A percentile compares a stretch with the other conserved stretches of the same genome.
Evolutionary conservation across 1,140 invertebrate genomes (phyloP).

Genomic region (Stegodyphus mimosarum): DNA sequence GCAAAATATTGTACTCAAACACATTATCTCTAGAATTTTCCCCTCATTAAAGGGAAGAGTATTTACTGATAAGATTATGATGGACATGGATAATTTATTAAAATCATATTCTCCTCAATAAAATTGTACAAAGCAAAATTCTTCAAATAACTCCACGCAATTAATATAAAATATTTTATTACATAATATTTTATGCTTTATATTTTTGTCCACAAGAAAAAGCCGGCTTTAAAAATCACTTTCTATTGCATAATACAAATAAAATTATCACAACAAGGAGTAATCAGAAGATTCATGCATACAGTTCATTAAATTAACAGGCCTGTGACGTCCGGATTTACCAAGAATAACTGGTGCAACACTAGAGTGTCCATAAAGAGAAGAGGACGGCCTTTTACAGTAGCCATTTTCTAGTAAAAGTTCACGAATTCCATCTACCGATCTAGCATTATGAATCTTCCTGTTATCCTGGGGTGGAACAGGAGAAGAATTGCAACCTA

Average conservation of each 20-base stretch:
- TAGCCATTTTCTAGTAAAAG: slow-evolving; percentile 38
- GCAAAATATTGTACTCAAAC: no score
- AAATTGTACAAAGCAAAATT: no score
- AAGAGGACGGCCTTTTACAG: slow-evolving; percentile 29
- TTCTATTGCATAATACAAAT: not conserved
- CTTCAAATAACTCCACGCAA: not conserved
- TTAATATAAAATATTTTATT: slow-evolving; percentile 22
- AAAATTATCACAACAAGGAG: slow-evolving; percentile 41
- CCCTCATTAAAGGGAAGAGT: no score
- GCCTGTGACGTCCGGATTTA: slow-evolving; percentile 10
- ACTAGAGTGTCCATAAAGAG: slow-evolving; percentile 31
- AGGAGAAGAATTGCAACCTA: slow-evolving; percentile 24
- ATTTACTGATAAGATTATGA: no score
- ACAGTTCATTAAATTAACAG: slow-evolving; percentile 48
- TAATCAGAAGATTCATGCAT: slow-evolving; percentile 52
- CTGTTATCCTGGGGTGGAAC: slow-evolving; percentile 8
- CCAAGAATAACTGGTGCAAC: slow-evolving; percentile 5
- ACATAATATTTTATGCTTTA: not conserved
- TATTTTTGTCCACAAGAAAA: not conserved
- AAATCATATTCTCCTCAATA: no score
- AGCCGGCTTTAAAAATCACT: no score
- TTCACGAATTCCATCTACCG: slow-evolving; percentile 47
- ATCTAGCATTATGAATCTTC: slow-evolving; percentile 36
- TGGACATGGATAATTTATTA: no score
- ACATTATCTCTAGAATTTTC: no score